A percentile compares a stretch with the other conserved stretches of the same genome.
Conservation (phyloP, 1,140 invertebrate species). For the Cotesia chilonis region DNA sequence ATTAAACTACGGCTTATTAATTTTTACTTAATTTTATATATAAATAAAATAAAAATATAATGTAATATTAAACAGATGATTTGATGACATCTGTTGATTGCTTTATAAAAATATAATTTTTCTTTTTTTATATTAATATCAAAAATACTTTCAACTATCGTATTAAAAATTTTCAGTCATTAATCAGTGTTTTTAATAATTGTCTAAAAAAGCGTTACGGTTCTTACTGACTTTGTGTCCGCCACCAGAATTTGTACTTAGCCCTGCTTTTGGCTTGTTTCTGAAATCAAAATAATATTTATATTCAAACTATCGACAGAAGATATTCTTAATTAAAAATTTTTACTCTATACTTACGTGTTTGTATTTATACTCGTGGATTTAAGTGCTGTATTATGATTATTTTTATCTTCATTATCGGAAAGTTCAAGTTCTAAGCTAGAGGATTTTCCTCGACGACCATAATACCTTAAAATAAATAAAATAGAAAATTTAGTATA, state of each 20-base stretch:
- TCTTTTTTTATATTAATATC: slow-evolving; percentile 29
- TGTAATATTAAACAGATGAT: slow-evolving; percentile 1
- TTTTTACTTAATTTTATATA: slow-evolving; percentile 30
- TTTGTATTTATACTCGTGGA: slow-evolving; percentile 53
- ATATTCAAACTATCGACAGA: too few relatives aligned
- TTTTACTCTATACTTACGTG: slow-evolving; percentile 49
- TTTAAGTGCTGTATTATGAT: slow-evolving; percentile 47
- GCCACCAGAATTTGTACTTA: slow-evolving; percentile 77
- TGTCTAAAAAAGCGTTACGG: slow-evolving; percentile 72
- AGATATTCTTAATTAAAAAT: slow-evolving; percentile 13
- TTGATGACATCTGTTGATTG: slow-evolving; percentile 1
- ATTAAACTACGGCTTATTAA: slow-evolving; percentile 9
- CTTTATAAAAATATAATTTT: not conserved
- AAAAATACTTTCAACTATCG: too few relatives aligned
- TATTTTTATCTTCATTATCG: slow-evolving; percentile 59
- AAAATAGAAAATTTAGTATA: slow-evolving; percentile 22
- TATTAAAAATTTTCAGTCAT: slow-evolving; percentile 18
- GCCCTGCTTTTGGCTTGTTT: slow-evolving; percentile 67
- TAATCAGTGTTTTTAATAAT: slow-evolving; percentile 57
- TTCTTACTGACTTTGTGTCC: slow-evolving; percentile 96
- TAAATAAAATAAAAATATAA: slow-evolving; percentile 13
- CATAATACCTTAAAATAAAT: slow-evolving; percentile 70
- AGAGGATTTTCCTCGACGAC: slow-evolving; percentile 69
- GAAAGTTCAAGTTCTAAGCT: slow-evolving; percentile 63
- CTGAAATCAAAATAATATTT: slow-evolving; percentile 39